phyloP scores from a whole-genome alignment of 2,113 vertebrate species.

The Rhipidura dahli region DNA sequence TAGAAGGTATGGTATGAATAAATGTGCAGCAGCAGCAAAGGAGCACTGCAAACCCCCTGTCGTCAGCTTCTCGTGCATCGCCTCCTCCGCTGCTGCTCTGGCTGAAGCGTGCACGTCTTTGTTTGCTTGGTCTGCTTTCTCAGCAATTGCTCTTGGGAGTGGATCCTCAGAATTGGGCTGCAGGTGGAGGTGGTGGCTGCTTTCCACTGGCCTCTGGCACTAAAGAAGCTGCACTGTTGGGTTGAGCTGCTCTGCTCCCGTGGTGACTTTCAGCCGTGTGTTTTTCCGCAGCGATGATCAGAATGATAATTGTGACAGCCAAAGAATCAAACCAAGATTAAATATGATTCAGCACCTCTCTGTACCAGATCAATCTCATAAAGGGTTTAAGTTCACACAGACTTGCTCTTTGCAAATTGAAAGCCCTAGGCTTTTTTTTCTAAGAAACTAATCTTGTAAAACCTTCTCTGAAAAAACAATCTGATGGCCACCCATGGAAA shows the following conservation, averaged over 20 bases:
- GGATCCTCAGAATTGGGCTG: background rate
- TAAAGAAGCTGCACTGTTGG: background rate
- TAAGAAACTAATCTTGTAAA: background rate
- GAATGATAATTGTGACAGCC: background rate
- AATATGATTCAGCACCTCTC: background rate
- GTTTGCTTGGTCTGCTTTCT: constrained; percentile 29
- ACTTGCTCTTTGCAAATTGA: background rate
- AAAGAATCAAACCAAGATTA: background rate
- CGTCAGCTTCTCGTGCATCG: background rate
- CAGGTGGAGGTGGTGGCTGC: constrained; percentile 41
- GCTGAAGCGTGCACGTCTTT: constrained; percentile 6
- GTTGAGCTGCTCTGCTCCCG: background rate
- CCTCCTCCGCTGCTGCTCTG: background rate
- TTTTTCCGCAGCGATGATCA: background rate
- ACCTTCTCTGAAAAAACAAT: background rate
- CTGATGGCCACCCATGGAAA: background rate
- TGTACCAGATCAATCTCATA: background rate
- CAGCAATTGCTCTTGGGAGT: background rate
- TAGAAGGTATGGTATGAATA: constrained; percentile 84
- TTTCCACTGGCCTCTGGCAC: background rate
- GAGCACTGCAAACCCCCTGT: background rate
- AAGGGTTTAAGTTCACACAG: background rate
- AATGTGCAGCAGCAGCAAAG: background rate
- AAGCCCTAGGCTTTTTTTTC: background rate
- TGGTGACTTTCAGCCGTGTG: background rate